Percentiles rank a stretch among this genome's conserved stretches.
These are phyloP conservation scores for Enhydra lutris DNA, from an alignment of 2,113 vertebrate genomes.

Conservation along the genomic window DNA sequence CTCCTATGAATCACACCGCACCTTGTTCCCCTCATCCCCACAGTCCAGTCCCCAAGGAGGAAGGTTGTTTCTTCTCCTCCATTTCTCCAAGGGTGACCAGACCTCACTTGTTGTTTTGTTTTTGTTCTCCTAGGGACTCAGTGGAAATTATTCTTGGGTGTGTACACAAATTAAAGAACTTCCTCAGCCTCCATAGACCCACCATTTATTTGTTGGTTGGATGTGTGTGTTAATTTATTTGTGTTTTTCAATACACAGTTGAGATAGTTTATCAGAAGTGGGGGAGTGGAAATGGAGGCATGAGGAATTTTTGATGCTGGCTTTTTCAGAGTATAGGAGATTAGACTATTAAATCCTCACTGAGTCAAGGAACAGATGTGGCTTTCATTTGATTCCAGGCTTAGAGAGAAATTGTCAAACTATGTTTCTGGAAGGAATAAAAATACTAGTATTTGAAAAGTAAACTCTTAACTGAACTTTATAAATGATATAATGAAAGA, in stretches of 20 bases:
- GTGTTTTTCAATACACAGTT: background rate
- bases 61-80: background rate
- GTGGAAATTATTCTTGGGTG: background rate
- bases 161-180: background rate
- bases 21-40: background rate
- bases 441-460: constrained; percentile 77
- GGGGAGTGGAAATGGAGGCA: background rate
- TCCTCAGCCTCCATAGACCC: background rate
- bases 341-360: constrained; percentile 74
- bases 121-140: background rate
- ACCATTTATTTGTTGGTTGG: background rate
- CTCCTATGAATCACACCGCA: rapidly evolving
- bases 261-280: background rate
- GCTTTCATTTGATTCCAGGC: constrained; percentile 70
- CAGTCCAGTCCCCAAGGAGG: background rate
- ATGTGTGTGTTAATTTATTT: background rate
- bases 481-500: constrained; percentile 65
- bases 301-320: constrained; percentile 60
- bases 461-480: constrained; percentile 71
- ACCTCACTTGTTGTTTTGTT: background rate
- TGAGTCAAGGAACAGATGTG: constrained; percentile 72
- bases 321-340: constrained; percentile 74
- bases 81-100: background rate
- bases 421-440: constrained; percentile 76
- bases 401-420: constrained; percentile 66